Conservation (phyloP, 2,797 vertebrate genomes). For the Malacoraja senta region DNA sequence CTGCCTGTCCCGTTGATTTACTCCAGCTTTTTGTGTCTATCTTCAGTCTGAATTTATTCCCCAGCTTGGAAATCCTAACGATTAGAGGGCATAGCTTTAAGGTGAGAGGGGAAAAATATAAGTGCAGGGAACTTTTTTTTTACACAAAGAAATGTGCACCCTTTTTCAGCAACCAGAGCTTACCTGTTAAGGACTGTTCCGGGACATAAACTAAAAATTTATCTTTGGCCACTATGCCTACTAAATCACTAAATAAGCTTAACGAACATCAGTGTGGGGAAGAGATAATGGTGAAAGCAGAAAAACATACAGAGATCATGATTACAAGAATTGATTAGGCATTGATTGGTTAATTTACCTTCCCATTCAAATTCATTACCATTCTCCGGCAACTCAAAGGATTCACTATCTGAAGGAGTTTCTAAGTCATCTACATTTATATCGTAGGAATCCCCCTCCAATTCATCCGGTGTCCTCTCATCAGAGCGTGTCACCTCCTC, state of each 20-base stretch:
- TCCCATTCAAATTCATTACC: conserved; percentile 72
- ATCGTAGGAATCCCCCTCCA: conserved; percentile 56
- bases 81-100: too few relatives aligned
- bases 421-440: conserved; percentile 72
- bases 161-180: background rate
- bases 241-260: background rate
- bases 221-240: background rate
- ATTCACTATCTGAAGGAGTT: conserved; percentile 70
- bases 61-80: too few relatives aligned
- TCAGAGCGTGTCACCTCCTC: conserved; percentile 48
- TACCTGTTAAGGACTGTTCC: background rate
- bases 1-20: too few relatives aligned
- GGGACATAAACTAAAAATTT: background rate
- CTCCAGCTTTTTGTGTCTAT: too few relatives aligned
- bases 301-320: background rate
- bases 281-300: background rate
- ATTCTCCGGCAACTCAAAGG: conserved; percentile 58
- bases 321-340: conserved; percentile 14
- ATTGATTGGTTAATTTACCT: conserved; percentile 52
- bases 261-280: background rate
- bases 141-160: background rate
- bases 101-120: too few relatives aligned
- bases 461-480: conserved; percentile 46
- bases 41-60: too few relatives aligned
- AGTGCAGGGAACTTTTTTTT: too few relatives aligned